Conservation (phyloP, 1,140 invertebrate genomes). For the Euura saliciscinereae region DNA sequence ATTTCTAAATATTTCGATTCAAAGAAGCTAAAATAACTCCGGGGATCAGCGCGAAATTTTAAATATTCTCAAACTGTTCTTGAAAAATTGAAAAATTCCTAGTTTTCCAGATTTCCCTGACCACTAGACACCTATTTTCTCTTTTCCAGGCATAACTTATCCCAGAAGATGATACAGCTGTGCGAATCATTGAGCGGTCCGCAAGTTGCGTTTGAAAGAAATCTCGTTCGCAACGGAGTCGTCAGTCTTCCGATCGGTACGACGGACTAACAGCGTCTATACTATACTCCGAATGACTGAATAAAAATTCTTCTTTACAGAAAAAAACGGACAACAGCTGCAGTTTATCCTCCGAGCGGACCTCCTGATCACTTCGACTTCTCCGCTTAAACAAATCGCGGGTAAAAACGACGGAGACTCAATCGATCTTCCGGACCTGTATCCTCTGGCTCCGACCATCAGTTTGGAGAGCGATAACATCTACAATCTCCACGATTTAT, state of each 20-base stretch:
- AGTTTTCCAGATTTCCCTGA: no score
- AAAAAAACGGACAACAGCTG: constrained; percentile 68
- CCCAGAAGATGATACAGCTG: constrained; percentile 73
- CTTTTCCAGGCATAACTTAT: constrained; percentile 69
- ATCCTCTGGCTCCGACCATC: constrained; percentile 73
- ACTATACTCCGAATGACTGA: no score
- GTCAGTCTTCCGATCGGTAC: constrained; percentile 48
- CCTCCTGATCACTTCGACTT: constrained; percentile 68
- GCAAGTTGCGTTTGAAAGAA: constrained; percentile 61
- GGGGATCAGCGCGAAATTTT: no score
- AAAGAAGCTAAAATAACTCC: no score
- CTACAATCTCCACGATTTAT: constrained; percentile 67
- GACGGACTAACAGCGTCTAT: not conserved
- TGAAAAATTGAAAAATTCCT: no score
- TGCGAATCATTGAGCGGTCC: constrained; percentile 68
- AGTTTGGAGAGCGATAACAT: constrained; percentile 70
- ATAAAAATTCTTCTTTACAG: constrained; percentile 21
- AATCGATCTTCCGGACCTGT: constrained; percentile 70
- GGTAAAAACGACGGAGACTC: constrained; percentile 44
- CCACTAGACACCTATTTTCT: constrained; percentile 19
- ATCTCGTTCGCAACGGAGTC: constrained; percentile 63
- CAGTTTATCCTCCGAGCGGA: constrained; percentile 70
- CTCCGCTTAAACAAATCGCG: constrained; percentile 64
- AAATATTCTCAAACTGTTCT: no score
- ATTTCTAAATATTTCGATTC: constrained; percentile 15